These are phyloP conservation scores for Mystacornis crossleyi DNA, from an alignment of 2,113 vertebrate species.

Conservation along the genomic window DNA sequence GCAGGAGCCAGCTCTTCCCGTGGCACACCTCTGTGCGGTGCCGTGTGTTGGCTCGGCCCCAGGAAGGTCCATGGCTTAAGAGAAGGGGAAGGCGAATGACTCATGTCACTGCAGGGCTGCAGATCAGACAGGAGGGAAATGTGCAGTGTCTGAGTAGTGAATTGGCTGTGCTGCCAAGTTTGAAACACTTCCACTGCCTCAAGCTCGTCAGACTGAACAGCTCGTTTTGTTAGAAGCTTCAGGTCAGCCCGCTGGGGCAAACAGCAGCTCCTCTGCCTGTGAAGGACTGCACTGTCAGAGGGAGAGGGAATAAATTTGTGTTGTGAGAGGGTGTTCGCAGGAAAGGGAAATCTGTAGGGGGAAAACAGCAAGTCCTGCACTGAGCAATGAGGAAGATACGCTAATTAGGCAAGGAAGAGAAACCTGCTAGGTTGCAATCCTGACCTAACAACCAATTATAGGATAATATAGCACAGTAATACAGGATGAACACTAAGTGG, in stretches of 20 bases:
- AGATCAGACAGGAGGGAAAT: not conserved
- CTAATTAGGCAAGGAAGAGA: conserved; percentile 29
- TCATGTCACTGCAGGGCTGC: not conserved
- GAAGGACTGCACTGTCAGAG: rapidly evolving
- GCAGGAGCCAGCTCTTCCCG: not conserved
- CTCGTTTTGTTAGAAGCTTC: not conserved
- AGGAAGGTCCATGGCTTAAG: not conserved
- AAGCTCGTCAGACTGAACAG: not conserved
- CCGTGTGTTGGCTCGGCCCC: not conserved
- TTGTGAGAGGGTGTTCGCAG: not conserved
- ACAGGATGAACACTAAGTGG: not conserved
- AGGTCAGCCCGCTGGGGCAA: rapidly evolving
- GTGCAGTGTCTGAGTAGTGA: not conserved
- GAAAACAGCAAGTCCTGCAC: not conserved
- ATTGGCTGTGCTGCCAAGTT: not conserved
- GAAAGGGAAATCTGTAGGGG: not conserved
- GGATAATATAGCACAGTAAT: not conserved
- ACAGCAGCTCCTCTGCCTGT: not conserved
- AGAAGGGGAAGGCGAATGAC: not conserved
- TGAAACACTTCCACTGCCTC: not conserved
- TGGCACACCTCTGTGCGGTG: not conserved
- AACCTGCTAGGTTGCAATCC: conserved; percentile 24
- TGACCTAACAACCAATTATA: conserved; percentile 23
- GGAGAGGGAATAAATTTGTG: not conserved
- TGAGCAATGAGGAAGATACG: not conserved